phyloP scores from a whole-genome alignment of 2,113 vertebrate species.

The Sander vitreus region DNA sequence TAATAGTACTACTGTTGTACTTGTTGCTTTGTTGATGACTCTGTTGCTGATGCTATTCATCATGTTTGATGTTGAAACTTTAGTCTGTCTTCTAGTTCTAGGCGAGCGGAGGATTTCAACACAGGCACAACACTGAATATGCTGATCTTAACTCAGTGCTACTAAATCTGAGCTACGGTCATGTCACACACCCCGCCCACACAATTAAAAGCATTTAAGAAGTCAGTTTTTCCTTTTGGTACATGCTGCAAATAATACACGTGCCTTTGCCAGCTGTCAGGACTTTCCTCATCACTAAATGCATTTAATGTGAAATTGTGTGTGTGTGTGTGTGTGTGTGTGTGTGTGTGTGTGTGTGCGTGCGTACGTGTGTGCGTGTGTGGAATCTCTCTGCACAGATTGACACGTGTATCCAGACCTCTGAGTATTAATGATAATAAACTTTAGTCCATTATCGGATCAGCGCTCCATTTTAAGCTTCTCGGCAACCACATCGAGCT shows the following conservation, averaged over 20 bases:
- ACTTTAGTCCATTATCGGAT: slow-evolving; percentile 78
- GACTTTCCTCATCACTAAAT: slow-evolving; percentile 30
- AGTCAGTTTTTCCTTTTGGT: background rate
- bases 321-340: slow-evolving; percentile 7
- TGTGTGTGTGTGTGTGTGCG: background rate
- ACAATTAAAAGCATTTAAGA: slow-evolving; percentile 30
- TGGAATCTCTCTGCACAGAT: slow-evolving; percentile 38
- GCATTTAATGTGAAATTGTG: slow-evolving; percentile 1
- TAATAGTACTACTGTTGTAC: too few species aligned
- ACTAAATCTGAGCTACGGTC: background rate
- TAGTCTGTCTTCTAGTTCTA: too few species aligned
- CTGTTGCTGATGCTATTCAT: too few species aligned
- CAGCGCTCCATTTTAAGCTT: slow-evolving; percentile 74
- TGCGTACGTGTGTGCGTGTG: background rate
- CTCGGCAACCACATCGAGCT: slow-evolving; percentile 60
- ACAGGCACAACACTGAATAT: too few species aligned
- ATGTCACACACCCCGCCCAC: background rate
- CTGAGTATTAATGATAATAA: slow-evolving; percentile 74
- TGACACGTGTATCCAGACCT: slow-evolving; percentile 62
- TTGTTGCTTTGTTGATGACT: too few species aligned
- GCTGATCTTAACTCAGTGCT: too few species aligned
- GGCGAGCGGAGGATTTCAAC: too few species aligned
- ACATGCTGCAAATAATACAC: slow-evolving; percentile 14
- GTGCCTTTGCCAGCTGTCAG: slow-evolving; percentile 27
- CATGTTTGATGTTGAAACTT: too few species aligned